Conservation (phyloP, 2,797 vertebrate species). For the Etheostoma perlongum region DNA sequence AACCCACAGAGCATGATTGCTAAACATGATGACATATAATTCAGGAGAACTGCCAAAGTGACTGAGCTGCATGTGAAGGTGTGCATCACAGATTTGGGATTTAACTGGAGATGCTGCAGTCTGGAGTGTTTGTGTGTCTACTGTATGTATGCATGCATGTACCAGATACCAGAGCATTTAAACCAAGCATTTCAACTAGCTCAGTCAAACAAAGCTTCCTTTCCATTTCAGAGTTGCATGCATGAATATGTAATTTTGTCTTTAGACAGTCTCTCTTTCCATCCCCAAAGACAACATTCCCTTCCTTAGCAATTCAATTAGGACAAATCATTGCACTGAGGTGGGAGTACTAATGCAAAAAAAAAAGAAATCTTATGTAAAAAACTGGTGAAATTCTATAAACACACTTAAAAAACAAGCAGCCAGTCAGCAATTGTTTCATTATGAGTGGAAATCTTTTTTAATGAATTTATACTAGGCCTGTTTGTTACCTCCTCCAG, state of each 20-base stretch:
- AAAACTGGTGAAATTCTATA: constrained; percentile 1
- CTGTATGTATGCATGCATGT: background rate
- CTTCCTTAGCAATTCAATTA: constrained; percentile 12
- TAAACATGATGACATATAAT: constrained; percentile 17
- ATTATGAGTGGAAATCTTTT: background rate
- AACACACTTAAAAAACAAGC: constrained; percentile 11
- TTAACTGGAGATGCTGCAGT: constrained; percentile 7
- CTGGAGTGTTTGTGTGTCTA: background rate
- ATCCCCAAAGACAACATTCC: background rate
- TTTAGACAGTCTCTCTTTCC: constrained; percentile 29
- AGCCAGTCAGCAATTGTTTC: background rate
- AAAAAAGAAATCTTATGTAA: background rate
- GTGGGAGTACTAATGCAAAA: constrained; percentile 6
- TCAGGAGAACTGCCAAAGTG: constrained; percentile 23
- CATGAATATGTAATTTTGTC: constrained; percentile 57
- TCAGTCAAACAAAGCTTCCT: constrained; percentile 24
- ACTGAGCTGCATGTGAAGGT: constrained; percentile 26
- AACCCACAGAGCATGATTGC: background rate
- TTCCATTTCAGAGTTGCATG: constrained; percentile 24
- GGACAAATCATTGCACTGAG: constrained; percentile 27
- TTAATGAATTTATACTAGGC: constrained; percentile 11
- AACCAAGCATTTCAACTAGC: constrained; percentile 13
- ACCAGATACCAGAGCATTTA: background rate
- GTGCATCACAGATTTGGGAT: constrained; percentile 39
- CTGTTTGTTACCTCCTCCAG: constrained; percentile 3